Percentiles rank a stretch among this genome's conserved stretches.
phyloP scores from a whole-genome alignment of 2,888 invertebrate genomes.

The Cybosia mesomella region DNA sequence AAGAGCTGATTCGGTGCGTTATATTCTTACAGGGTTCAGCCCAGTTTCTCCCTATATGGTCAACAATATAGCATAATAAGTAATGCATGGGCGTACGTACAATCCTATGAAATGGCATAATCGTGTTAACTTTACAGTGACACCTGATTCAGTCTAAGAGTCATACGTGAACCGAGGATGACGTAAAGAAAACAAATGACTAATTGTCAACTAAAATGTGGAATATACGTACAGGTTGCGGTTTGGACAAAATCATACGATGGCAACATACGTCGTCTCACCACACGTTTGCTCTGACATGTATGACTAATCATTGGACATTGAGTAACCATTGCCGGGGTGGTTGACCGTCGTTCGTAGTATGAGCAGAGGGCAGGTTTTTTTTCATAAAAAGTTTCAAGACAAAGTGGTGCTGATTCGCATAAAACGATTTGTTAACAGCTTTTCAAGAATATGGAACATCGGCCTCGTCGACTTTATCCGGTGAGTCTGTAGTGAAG shows the following conservation, averaged over 20 bases:
- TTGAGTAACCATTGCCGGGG: constrained; percentile 80
- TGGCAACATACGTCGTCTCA: constrained; percentile 63
- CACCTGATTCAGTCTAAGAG: constrained; percentile 20
- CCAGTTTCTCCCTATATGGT: constrained; percentile 39
- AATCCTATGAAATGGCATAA: constrained; percentile 22
- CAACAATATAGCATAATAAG: constrained; percentile 26
- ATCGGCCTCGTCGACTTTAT: constrained; percentile 59
- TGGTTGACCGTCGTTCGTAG: constrained; percentile 81
- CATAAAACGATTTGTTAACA: constrained; percentile 48
- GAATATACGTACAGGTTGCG: constrained; percentile 58
- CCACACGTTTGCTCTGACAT: constrained; percentile 74
- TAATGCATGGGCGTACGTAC: constrained; percentile 8
- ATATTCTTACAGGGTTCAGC: constrained; percentile 64
- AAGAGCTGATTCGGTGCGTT: constrained; percentile 74
- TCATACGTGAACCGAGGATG: too few relatives aligned
- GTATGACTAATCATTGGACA: constrained; percentile 77
- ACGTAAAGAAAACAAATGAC: constrained; percentile 9
- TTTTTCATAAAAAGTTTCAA: constrained; percentile 64
- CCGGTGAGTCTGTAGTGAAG: constrained; percentile 27
- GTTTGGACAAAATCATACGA: constrained; percentile 64
- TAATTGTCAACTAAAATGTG: constrained; percentile 39
- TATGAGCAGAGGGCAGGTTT: constrained; percentile 66
- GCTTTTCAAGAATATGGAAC: constrained; percentile 59
- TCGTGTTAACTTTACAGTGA: constrained; percentile 22
- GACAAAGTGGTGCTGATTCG: constrained; percentile 58